Evolutionary conservation across 2,888 invertebrate genomes (phyloP).

Genomic region (Cantharis lateralis): DNA sequence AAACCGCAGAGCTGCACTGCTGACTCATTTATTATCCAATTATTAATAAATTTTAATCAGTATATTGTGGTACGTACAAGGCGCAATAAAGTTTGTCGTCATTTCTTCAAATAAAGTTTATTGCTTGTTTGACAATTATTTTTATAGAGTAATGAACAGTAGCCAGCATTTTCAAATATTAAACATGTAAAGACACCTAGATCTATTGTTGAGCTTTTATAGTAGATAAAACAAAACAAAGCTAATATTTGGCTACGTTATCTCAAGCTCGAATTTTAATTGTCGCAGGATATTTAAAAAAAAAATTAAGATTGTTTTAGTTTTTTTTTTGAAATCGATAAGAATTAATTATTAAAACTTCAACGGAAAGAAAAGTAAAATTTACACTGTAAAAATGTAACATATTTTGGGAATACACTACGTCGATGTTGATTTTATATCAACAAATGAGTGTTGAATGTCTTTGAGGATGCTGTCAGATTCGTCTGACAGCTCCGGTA

Average conservation of each 20-base stretch:
- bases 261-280: not conserved
- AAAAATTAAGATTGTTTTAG: not conserved
- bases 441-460: conserved; percentile 31
- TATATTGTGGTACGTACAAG: not conserved
- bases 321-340: not conserved
- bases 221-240: not conserved
- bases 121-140: not conserved
- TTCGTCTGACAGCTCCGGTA: conserved; percentile 44
- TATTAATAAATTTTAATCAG: not conserved
- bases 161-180: not conserved
- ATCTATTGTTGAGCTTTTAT: not conserved
- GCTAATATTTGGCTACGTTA: not conserved
- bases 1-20: too few relatives aligned
- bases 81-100: not conserved
- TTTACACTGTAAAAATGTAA: not conserved
- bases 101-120: not conserved
- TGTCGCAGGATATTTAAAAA: not conserved
- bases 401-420: conserved; percentile 6
- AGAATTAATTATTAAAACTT: not conserved
- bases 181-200: not conserved
- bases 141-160: not conserved
- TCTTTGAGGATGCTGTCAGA: conserved; percentile 43
- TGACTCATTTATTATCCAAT: not conserved
- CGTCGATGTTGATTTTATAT: conserved; percentile 31
- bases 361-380: not conserved